These are phyloP conservation scores for Drosophila yooni DNA, from an alignment of 2,888 invertebrate genomes.

Conservation along the genomic window DNA sequence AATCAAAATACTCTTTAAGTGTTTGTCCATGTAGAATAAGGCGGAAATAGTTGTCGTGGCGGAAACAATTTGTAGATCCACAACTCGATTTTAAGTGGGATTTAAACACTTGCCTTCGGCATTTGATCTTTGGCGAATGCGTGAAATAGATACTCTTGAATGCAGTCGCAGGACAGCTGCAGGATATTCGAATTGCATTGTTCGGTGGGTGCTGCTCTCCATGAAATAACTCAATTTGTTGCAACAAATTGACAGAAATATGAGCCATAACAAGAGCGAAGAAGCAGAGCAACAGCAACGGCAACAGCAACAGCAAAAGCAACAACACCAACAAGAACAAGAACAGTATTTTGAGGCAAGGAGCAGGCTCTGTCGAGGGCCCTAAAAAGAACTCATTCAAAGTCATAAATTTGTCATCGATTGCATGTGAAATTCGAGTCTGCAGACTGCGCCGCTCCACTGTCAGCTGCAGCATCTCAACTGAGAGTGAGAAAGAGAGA, in stretches of 20 bases:
- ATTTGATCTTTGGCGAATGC: slow-evolving; percentile 70
- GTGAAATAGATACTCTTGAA: slow-evolving; percentile 76
- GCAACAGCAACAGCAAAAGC: neutral
- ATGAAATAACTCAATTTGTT: slow-evolving; percentile 71
- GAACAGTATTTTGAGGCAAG: neutral
- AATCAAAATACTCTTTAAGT: slow-evolving; percentile 14
- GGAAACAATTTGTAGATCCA: slow-evolving; percentile 44
- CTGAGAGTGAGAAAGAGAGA: neutral
- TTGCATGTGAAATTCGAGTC: slow-evolving; percentile 78
- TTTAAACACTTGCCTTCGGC: slow-evolving; percentile 54
- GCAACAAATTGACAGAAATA: slow-evolving; percentile 79
- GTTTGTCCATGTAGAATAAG: neutral
- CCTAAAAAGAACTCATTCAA: slow-evolving; percentile 44
- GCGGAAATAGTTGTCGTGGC: slow-evolving; percentile 42
- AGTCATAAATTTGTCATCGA: slow-evolving; percentile 81
- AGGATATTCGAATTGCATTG: slow-evolving; percentile 44
- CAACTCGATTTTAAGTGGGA: slow-evolving; percentile 57
- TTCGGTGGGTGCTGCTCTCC: slow-evolving; percentile 14
- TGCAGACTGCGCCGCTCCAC: slow-evolving; percentile 41
- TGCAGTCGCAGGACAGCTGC: slow-evolving; percentile 46
- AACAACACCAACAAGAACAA: neutral
- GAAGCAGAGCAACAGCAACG: neutral
- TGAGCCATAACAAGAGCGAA: slow-evolving; percentile 42
- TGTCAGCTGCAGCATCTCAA: slow-evolving; percentile 43
- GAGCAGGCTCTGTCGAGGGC: slow-evolving; percentile 26